Evolutionary conservation across 2,888 invertebrate genomes (phyloP).

Genomic region (Aelia acuminata): DNA sequence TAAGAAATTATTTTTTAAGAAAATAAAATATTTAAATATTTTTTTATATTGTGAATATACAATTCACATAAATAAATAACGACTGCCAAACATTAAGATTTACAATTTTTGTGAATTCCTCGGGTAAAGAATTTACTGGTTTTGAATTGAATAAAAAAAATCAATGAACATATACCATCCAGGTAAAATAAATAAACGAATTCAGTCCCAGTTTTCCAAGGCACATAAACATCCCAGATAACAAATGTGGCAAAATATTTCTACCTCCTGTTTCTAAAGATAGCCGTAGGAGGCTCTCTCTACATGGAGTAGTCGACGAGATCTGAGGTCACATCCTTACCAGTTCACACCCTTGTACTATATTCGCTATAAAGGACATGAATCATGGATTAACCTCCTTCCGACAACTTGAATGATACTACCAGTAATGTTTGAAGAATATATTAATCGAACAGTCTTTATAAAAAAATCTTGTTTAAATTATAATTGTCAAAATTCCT

Average conservation of each 20-base stretch:
- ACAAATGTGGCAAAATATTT: not conserved
- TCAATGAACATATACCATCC: not conserved
- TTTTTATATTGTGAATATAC: too few species aligned
- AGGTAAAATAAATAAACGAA: not conserved
- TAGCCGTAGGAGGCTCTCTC: not conserved
- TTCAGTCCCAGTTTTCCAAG: not conserved
- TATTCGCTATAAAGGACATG: not conserved
- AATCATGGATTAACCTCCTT: not conserved
- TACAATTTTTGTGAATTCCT: too few species aligned
- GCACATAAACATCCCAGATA: not conserved
- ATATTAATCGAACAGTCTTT: too few species aligned
- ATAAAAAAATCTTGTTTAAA: too few species aligned
- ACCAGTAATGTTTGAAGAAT: too few species aligned
- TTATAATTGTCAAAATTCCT: too few species aligned
- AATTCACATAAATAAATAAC: too few species aligned
- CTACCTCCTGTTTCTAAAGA: not conserved
- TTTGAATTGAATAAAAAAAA: not conserved
- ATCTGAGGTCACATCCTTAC: conserved; percentile 3
- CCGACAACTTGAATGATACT: too few species aligned
- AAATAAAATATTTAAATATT: too few species aligned
- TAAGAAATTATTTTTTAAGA: too few species aligned
- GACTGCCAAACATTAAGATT: too few species aligned
- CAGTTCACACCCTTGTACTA: not conserved
- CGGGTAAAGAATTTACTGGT: not conserved
- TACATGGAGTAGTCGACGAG: not conserved